Percentiles rank a stretch among this genome's conserved stretches.
Conservation (phyloP, 2,113 vertebrate genomes). For the Neogobius melanostomus region DNA sequence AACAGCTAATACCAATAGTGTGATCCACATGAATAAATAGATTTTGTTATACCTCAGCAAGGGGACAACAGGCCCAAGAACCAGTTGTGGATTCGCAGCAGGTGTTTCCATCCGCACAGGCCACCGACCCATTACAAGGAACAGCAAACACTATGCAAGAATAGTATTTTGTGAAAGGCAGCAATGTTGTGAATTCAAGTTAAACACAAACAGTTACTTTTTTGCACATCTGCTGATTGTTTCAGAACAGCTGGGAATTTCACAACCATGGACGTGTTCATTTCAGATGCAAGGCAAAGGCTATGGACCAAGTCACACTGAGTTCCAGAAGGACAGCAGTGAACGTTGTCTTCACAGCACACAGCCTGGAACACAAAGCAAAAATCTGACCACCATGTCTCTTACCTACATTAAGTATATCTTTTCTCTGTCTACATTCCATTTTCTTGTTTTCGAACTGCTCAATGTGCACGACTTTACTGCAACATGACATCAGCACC, state of each 20-base stretch:
- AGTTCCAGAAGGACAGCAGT: conserved; percentile 75
- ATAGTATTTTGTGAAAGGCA: background rate
- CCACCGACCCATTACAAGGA: conserved; percentile 67
- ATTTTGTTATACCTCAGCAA: conserved; percentile 50
- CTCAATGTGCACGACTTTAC: too few relatives aligned
- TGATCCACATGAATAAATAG: background rate
- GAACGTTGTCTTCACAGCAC: conserved; percentile 73
- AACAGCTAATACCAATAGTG: too few relatives aligned
- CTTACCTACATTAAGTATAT: too few relatives aligned
- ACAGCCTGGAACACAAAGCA: conserved; percentile 59
- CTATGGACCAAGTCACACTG: conserved; percentile 59
- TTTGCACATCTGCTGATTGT: rapidly evolving
- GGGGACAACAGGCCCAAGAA: conserved; percentile 78
- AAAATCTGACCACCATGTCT: background rate
- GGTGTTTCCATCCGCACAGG: conserved; percentile 77
- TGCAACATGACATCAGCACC: too few relatives aligned
- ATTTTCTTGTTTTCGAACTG: too few relatives aligned
- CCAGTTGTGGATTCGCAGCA: conserved; percentile 73
- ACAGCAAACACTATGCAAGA: conserved; percentile 38
- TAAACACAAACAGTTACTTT: conserved; percentile 35
- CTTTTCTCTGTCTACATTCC: too few relatives aligned
- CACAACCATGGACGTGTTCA: conserved; percentile 3
- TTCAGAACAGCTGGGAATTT: conserved; percentile 24
- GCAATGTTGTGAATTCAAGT: background rate
- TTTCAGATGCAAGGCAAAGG: conserved; percentile 41